Evolutionary conservation across 2,888 invertebrate species (phyloP), one percentile per base, ranked within the genome.

Genomic region (Chloroclystis v-ata): DNA sequence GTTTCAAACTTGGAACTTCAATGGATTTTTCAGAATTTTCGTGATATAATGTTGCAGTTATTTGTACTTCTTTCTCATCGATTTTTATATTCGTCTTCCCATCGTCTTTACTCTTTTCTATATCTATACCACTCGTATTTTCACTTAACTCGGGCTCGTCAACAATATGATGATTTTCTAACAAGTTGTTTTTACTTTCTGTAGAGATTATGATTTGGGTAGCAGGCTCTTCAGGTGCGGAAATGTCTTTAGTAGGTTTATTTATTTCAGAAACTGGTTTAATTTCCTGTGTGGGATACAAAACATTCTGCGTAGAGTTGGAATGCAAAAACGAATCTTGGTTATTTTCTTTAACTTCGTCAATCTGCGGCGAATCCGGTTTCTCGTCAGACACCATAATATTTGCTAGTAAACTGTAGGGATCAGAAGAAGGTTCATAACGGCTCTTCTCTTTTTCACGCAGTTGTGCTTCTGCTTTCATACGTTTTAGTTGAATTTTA

Each of bases 401-500:
- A 30, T 54, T 49, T 1, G 49, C 20, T 12, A 49, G 7, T 24
- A 48, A 42, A 11, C 30, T 41, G 11, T 46, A 47, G 3, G 48
- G 32, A 37, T 59, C 56, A 13, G 47, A 33, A 25, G 47, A 40
- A 8, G 40, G 47, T 51, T 52, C 61, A 50, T 10, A 59, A 43
- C 58, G 61, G 52, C 50, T 59, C 58, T 60, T 70, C 47, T 69
- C 80, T 54, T 65, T 78, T 62, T 80, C 82, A 13, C 76, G 69
- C 46, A 79, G 57, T 45, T 82, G 82, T 11, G 78, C 80, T 67
- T 85, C 84, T 2, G 86, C 87, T 66, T 88, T 88, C 82, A 88
- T 82, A 74, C 79, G 87, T 58, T 89, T 89, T 0, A 89, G 66
- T 61, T 87, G 86, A 63, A 89, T 88, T 76, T 89, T 89, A 0